Percentiles rank a stretch among this genome's conserved stretches.
Conservation (phyloP, 2,797 vertebrate species). For the Hirundo rustica region DNA sequence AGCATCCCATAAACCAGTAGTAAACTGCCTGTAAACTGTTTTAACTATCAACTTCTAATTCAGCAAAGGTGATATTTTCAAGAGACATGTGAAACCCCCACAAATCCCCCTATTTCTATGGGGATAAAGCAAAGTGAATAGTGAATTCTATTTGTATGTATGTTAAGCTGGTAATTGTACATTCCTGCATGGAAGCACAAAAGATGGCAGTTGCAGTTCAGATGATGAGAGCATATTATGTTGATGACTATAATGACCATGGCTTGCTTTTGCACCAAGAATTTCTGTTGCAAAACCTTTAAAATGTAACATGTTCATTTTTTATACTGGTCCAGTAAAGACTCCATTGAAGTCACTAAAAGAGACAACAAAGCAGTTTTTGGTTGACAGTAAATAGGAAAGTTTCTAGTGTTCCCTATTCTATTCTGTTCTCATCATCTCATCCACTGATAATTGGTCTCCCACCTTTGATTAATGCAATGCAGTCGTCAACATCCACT, state of each 20-base stretch:
- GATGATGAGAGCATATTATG: neutral
- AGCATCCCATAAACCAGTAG: slow-evolving; percentile 17
- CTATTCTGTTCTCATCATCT: neutral
- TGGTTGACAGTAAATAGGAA: neutral
- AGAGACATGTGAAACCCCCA: neutral
- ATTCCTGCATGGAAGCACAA: neutral
- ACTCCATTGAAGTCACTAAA: neutral
- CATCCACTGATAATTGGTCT: neutral
- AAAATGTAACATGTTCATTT: neutral
- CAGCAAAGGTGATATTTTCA: neutral
- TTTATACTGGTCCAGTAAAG: neutral
- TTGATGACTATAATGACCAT: neutral
- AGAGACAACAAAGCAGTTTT: neutral
- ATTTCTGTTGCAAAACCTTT: slow-evolving; percentile 7
- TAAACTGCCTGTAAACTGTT: neutral
- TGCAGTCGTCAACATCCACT: neutral
- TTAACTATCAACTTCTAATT: slow-evolving; percentile 1
- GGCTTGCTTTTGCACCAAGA: neutral
- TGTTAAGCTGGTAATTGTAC: slow-evolving; percentile 14
- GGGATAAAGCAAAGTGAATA: neutral
- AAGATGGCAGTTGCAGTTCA: slow-evolving; percentile 6
- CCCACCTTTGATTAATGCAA: neutral
- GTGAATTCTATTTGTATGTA: neutral
- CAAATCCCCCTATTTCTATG: neutral
- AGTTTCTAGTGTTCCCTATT: neutral